phyloP scores from a whole-genome alignment of 2,888 invertebrate species.

The Anticlea derivata region DNA sequence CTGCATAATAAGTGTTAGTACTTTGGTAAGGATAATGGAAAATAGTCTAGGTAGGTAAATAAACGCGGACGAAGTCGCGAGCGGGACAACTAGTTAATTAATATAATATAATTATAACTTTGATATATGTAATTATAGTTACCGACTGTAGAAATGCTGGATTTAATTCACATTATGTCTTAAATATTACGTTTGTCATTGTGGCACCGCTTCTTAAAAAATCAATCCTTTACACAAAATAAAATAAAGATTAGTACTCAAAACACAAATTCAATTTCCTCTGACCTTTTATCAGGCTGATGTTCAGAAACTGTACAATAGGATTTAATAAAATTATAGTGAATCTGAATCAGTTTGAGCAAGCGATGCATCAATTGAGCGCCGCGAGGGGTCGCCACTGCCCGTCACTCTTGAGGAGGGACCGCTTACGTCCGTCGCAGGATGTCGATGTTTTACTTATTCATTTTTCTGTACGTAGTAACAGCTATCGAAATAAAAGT shows the following conservation, averaged over 20 bases:
- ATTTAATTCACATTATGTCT: too few species aligned
- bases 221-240: too few species aligned
- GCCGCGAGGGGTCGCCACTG: slow-evolving; percentile 72
- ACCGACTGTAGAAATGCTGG: too few species aligned
- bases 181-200: too few species aligned
- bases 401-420: slow-evolving; percentile 54
- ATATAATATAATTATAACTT: too few species aligned
- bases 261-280: slow-evolving; percentile 1
- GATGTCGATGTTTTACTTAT: slow-evolving; percentile 49
- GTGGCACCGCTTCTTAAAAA: too few species aligned
- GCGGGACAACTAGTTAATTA: too few species aligned
- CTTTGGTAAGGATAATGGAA: too few species aligned
- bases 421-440: slow-evolving; percentile 42
- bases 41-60: too few species aligned
- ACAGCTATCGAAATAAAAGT: slow-evolving; percentile 6
- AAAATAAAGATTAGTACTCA: not conserved
- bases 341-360: slow-evolving; percentile 55
- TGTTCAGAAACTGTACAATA: slow-evolving; percentile 29
- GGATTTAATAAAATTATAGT: slow-evolving; percentile 44
- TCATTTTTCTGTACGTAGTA: slow-evolving; percentile 19
- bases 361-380: slow-evolving; percentile 78
- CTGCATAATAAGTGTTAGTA: too few species aligned
- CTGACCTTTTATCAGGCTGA: slow-evolving; percentile 8
- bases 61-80: too few species aligned
- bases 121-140: too few species aligned